phyloP scores from a whole-genome alignment of 53 echinoderm and acorn worm genomes.

The Arbacia lixula region DNA sequence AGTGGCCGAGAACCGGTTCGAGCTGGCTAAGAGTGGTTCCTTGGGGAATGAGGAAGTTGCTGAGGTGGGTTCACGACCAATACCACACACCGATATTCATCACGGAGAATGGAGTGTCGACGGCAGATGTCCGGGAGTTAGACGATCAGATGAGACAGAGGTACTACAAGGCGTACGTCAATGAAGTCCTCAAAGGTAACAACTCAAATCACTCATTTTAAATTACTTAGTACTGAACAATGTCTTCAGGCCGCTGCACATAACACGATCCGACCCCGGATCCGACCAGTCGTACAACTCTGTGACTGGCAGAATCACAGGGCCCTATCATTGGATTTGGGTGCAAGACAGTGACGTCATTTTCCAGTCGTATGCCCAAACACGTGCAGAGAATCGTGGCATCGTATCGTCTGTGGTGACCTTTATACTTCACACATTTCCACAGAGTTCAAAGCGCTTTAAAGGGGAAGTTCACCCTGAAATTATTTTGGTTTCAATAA shows the following conservation, averaged over 20 bases:
- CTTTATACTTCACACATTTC: too few relatives aligned
- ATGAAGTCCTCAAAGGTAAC: conserved; percentile 87
- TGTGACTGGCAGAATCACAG: too few relatives aligned
- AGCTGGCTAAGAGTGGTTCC: conserved; percentile 78
- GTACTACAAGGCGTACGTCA: conserved; percentile 85
- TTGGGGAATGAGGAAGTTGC: conserved; percentile 76
- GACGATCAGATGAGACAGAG: conserved; percentile 68
- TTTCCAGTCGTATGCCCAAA: too few relatives aligned
- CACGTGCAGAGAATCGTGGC: neutral
- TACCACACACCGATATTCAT: conserved; percentile 70
- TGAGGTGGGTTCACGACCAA: conserved; percentile 75
- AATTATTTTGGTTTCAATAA: too few relatives aligned
- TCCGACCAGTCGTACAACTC: too few relatives aligned
- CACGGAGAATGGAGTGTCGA: conserved; percentile 86
- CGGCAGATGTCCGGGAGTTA: conserved; percentile 65
- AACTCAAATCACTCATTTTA: neutral
- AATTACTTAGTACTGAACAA: neutral
- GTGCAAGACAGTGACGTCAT: too few relatives aligned
- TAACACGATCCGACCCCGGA: too few relatives aligned
- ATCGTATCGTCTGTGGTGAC: too few relatives aligned
- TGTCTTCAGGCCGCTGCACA: too few relatives aligned
- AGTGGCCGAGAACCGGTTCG: conserved; percentile 69
- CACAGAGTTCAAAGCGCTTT: too few relatives aligned
- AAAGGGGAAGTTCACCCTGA: too few relatives aligned
- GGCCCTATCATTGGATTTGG: too few relatives aligned